Conservation (phyloP, 1,140 invertebrate species). For the Drosophila cardini region DNA sequence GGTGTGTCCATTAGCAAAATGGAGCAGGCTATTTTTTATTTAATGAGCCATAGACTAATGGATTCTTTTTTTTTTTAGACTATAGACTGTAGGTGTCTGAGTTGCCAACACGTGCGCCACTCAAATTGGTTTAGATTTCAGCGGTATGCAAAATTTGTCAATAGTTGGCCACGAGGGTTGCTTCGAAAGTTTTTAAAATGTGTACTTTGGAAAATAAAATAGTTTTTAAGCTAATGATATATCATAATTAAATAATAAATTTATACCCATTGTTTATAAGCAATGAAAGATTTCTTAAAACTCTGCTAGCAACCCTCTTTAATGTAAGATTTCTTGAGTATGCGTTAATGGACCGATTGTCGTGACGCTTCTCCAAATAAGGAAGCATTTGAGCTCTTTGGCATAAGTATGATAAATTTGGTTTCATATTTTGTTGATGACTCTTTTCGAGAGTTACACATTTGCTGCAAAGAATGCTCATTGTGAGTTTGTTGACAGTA, state of each 20-base stretch:
- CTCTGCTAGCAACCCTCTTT: constrained; percentile 1
- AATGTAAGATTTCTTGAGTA: constrained; percentile 4
- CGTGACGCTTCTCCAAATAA: not conserved
- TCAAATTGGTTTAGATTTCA: constrained; percentile 48
- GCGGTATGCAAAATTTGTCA: constrained; percentile 28
- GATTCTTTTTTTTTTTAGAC: constrained; percentile 61
- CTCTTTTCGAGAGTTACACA: constrained; percentile 9
- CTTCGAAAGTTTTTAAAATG: not conserved
- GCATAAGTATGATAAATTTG: constrained; percentile 46
- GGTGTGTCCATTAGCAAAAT: constrained; percentile 83
- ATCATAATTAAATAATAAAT: too few relatives aligned
- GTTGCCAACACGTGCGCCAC: constrained; percentile 44
- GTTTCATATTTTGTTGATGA: constrained; percentile 24
- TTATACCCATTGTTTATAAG: not conserved
- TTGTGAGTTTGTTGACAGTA: constrained; percentile 41
- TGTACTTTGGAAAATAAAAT: not conserved
- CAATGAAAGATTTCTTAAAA: not conserved
- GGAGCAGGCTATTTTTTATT: constrained; percentile 83
- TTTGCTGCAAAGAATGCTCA: not conserved
- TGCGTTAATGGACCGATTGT: constrained; percentile 30
- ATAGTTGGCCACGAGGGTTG: constrained; percentile 32
- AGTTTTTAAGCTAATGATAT: not conserved
- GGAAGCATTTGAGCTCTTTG: constrained; percentile 34
- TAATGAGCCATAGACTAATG: constrained; percentile 84
- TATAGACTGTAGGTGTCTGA: constrained; percentile 35